These are phyloP conservation scores for Thrips palmi DNA, from an alignment of 1,140 invertebrate species.

Conservation along the genomic window DNA sequence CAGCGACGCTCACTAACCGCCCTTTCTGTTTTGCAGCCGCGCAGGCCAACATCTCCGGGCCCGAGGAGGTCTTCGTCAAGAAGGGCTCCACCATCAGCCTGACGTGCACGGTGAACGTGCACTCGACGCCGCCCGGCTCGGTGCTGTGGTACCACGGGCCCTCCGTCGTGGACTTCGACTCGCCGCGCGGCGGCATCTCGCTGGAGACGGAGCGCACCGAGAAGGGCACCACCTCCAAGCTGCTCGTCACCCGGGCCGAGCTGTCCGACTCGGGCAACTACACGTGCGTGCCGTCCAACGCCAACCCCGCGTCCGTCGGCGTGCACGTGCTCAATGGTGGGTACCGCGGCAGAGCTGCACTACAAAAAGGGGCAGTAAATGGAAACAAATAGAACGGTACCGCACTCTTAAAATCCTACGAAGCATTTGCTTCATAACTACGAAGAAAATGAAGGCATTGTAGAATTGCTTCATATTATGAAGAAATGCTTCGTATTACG, in stretches of 20 bases:
- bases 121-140: constrained; percentile 61
- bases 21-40: constrained; percentile 58
- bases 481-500: no score
- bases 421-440: no score
- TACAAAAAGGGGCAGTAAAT: background rate
- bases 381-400: no score
- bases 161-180: constrained; percentile 67
- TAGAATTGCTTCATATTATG: no score
- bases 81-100: constrained; percentile 78
- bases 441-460: no score
- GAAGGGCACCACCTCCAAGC: constrained; percentile 67
- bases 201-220: constrained; percentile 83
- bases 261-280: constrained; percentile 76
- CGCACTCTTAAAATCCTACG: no score
- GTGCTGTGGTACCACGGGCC: constrained; percentile 66
- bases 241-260: constrained; percentile 70
- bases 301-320: constrained; percentile 65
- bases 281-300: constrained; percentile 71
- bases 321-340: constrained; percentile 83
- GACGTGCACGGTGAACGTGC: constrained; percentile 71
- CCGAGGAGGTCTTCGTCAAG: constrained; percentile 75
- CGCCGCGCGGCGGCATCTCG: constrained; percentile 62
- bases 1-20: no score
- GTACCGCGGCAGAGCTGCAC: constrained; percentile 13
- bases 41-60: constrained; percentile 64